A percentile compares a stretch with the other conserved stretches of the same genome.
phyloP scores from a whole-genome alignment of 1,140 invertebrate species.

The Homalodisca vitripennis region DNA sequence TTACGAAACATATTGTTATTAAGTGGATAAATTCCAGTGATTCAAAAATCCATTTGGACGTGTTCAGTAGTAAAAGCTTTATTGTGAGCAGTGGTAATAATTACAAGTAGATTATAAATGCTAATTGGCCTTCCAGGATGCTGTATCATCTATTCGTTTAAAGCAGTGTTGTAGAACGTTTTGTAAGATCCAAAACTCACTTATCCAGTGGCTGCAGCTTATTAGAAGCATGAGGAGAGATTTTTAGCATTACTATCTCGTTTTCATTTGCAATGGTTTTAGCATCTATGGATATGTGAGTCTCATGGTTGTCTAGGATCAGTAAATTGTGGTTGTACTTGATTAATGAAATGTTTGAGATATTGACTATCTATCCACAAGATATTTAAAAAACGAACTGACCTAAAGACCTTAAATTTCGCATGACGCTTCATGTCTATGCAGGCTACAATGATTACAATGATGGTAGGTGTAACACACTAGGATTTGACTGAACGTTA shows the following conservation, averaged over 20 bases:
- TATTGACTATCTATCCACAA: too few relatives aligned
- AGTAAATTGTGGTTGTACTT: slow-evolving; percentile 30
- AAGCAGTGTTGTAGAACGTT: slow-evolving; percentile 23
- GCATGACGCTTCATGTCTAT: too few relatives aligned
- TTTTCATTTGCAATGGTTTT: slow-evolving; percentile 6
- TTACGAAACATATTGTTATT: too few relatives aligned
- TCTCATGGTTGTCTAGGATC: slow-evolving; percentile 31
- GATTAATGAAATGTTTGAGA: slow-evolving; percentile 18
- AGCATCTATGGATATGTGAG: slow-evolving; percentile 19
- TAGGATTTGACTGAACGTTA: too few relatives aligned
- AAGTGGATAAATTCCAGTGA: too few relatives aligned
- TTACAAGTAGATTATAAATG: slow-evolving; percentile 31
- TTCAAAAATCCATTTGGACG: too few relatives aligned
- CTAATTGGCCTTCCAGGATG: slow-evolving; percentile 16
- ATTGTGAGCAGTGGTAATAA: too few relatives aligned
- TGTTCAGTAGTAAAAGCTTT: too few relatives aligned
- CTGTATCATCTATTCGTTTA: slow-evolving; percentile 1
- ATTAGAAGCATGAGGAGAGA: slow-evolving; percentile 38
- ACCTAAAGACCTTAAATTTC: too few relatives aligned
- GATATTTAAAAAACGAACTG: too few relatives aligned
- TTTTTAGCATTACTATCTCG: slow-evolving; percentile 18
- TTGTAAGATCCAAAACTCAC: slow-evolving; percentile 37
- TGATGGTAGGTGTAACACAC: too few relatives aligned
- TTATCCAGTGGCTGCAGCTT: slow-evolving; percentile 38
- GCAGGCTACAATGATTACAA: too few relatives aligned